phyloP scores from a whole-genome alignment of 2,888 invertebrate species.

The Clistopyga incitator region DNA sequence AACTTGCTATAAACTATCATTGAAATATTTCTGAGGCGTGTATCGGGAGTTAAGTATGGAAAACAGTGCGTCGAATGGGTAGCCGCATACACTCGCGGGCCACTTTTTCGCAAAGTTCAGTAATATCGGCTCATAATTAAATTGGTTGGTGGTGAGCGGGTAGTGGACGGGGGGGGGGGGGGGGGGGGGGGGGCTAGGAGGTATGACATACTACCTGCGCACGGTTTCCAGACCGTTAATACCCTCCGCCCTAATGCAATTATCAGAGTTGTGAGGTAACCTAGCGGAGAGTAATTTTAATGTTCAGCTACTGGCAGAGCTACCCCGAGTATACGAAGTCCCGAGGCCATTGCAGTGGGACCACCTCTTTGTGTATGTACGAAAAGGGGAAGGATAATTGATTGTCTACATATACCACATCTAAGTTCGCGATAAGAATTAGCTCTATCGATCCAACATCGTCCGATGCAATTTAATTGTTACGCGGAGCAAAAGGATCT shows the following conservation, averaged over 20 bases:
- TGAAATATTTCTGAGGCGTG: neutral
- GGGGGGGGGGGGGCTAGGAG: neutral
- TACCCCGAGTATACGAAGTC: neutral
- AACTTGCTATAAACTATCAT: neutral
- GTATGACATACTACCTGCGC: constrained; percentile 26
- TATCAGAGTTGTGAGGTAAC: constrained; percentile 55
- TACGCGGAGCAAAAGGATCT: constrained; percentile 34
- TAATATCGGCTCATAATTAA: constrained; percentile 59
- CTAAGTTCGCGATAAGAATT: constrained; percentile 70
- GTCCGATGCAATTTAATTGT: constrained; percentile 74
- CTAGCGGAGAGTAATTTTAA: constrained; percentile 67
- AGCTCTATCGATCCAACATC: constrained; percentile 49
- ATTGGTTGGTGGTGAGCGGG: constrained; percentile 28
- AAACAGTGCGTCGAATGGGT: neutral
- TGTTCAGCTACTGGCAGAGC: constrained; percentile 34
- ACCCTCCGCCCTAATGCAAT: constrained; percentile 57
- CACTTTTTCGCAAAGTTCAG: constrained; percentile 47
- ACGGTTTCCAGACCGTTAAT: constrained; percentile 41
- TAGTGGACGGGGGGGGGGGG: neutral
- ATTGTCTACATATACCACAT: constrained; percentile 18
- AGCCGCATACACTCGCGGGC: constrained; percentile 7
- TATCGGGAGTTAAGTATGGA: no score
- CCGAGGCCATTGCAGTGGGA: constrained; percentile 9
- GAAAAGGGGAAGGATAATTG: constrained; percentile 21
- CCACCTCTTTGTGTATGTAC: constrained; percentile 17